Conservation (phyloP, 1,140 invertebrate species). For the Muscidifurax raptorellus region DNA sequence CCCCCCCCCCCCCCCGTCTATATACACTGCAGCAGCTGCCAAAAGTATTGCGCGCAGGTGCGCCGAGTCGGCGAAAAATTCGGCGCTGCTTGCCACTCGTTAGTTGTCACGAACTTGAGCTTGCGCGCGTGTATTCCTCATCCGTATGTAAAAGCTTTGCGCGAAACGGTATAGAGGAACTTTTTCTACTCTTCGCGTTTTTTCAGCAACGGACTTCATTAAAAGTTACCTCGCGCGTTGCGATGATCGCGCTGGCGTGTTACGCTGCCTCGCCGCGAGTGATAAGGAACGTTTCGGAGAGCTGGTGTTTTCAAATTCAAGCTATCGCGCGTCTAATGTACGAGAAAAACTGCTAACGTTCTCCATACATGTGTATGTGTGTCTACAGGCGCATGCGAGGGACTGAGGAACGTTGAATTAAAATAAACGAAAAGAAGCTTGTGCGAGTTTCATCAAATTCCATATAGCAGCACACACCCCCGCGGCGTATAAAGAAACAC, state of each 20-base stretch:
- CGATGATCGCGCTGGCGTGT: not conserved
- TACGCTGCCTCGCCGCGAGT: not conserved
- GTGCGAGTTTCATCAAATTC: too few relatives aligned
- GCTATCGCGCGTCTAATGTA: not conserved
- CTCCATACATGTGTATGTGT: too few relatives aligned
- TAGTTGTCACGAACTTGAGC: not conserved
- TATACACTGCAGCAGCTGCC: slow-evolving; percentile 56
- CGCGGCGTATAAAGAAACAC: too few relatives aligned
- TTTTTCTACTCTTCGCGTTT: not conserved
- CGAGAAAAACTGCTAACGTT: too few relatives aligned
- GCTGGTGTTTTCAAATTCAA: not conserved
- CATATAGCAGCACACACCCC: too few relatives aligned
- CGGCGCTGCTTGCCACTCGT: not conserved
- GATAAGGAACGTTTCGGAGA: not conserved
- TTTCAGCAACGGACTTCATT: not conserved
- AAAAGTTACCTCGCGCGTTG: not conserved
- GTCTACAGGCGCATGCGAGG: too few relatives aligned
- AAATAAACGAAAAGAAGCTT: too few relatives aligned
- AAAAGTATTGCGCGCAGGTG: slow-evolving; percentile 64
- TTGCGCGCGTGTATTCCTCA: not conserved
- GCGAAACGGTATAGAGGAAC: not conserved
- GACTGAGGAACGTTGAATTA: too few relatives aligned
- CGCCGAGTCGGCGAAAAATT: slow-evolving; percentile 53
- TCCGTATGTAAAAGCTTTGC: too few relatives aligned
- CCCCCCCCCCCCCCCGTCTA: too few relatives aligned